phyloP scores from a whole-genome alignment of 2,113 vertebrate species.

The Oreochromis tanganicae region DNA sequence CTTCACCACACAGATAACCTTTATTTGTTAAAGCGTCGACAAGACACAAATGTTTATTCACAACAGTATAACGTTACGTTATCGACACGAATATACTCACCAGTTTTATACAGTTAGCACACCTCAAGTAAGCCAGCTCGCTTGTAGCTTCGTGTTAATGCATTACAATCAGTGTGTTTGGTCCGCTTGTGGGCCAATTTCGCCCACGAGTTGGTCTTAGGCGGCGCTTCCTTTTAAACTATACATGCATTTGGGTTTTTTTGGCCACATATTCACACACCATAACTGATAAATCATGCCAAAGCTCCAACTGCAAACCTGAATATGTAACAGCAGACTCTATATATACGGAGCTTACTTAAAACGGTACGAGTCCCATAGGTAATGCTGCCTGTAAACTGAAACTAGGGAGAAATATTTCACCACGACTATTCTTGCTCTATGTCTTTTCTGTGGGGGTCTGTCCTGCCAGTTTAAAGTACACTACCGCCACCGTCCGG shows the following conservation, averaged over 20 bases:
- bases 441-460: background rate
- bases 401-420: accelerated
- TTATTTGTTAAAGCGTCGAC: background rate
- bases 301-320: accelerated
- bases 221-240: background rate
- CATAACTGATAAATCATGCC: accelerated
- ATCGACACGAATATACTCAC: slow-evolving; percentile 4
- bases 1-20: background rate
- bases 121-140: background rate
- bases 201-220: background rate
- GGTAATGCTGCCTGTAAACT: background rate
- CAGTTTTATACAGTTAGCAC: background rate
- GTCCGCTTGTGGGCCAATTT: accelerated
- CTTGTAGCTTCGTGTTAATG: background rate
- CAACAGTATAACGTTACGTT: background rate
- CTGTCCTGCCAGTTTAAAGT: background rate
- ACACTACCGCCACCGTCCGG: background rate
- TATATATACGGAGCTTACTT: accelerated
- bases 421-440: accelerated
- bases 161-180: background rate
- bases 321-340: background rate
- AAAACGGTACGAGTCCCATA: accelerated
- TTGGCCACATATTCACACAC: background rate
- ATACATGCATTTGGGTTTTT: background rate
- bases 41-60: background rate